Evolutionary conservation across 2,797 vertebrate genomes (phyloP), one percentile per base, ranked within the genome.

Genomic region (Muscicapa striata): DNA sequence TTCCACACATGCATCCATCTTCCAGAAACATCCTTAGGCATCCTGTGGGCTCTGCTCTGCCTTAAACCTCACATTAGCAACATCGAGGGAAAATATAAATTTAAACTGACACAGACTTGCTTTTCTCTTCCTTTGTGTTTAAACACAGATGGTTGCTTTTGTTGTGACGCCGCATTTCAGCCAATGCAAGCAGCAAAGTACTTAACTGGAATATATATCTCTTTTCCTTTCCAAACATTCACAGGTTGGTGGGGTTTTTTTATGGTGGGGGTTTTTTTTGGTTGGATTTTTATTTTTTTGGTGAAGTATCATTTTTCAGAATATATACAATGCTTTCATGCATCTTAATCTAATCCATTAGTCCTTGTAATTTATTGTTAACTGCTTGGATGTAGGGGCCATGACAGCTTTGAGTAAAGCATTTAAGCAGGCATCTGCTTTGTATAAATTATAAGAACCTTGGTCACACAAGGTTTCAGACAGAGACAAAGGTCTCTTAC

Each of bases 71-170:
- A 61, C 8, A 9, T 86, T 90, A 92, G 67, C 59, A 54, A 85
- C 58, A 78, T 51, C 2, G 2, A 70, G 58, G 52, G 91, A 69
- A 93, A 93, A 91, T 86, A 93, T 64, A 94, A 91, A 91, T 86
- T 91, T 86, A 77, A 96, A 94, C 85, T 82, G 87, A 88, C 88
- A 83, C 55, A 90, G 87, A 81, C 68, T 95, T 93, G 41, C 89
- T 93, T 72, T 78, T 90, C 80, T 83, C 87, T 94, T 87, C 81
- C 92, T 94, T 75, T 89, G 79, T 84, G 79, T 72, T 96, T 92
- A 94, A 95, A 91, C 79, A 93, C 87, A 94, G 95, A 93, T 94
- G 94, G 95, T 80, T 94, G 94, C 87, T 96, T 96, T 93, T 93
- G 90, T 96, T 95, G 70, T 90, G 92, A 77, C 9, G n/a, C 57